Conservation (phyloP, 2,797 vertebrate genomes). For the Hydrolagus colliei region DNA sequence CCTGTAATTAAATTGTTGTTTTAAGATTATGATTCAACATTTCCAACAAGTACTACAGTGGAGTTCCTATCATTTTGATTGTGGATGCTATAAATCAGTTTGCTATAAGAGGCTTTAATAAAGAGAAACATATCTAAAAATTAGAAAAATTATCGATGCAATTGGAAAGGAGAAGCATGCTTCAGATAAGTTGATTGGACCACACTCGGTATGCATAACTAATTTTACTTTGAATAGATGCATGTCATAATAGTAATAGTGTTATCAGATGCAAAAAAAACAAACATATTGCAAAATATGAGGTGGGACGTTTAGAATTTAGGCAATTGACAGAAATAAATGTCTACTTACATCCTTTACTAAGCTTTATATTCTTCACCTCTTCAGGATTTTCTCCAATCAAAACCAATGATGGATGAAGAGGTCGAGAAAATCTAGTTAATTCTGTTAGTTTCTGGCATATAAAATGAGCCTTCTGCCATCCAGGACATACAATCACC, state of each 20-base stretch:
- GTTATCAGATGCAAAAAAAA: too few species aligned
- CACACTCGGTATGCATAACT: too few species aligned
- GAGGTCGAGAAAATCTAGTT: slow-evolving; percentile 38
- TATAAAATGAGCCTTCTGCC: slow-evolving; percentile 72
- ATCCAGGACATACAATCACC: slow-evolving; percentile 76
- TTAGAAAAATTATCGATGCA: too few species aligned
- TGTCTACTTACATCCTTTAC: slow-evolving; percentile 64
- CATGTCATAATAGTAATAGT: too few species aligned
- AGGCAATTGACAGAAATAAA: background rate
- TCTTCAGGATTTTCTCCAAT: slow-evolving; percentile 68
- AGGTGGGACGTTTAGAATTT: background rate
- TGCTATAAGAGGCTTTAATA: too few species aligned
- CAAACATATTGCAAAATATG: too few species aligned
- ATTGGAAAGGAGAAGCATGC: too few species aligned
- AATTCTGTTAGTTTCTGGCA: slow-evolving; percentile 61
- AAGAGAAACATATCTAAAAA: too few species aligned
- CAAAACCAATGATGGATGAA: slow-evolving; percentile 60
- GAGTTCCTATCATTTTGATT: too few species aligned
- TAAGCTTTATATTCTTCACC: slow-evolving; percentile 60
- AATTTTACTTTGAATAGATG: too few species aligned
- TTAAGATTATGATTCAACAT: background rate
- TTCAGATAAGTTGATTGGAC: too few species aligned
- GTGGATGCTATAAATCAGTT: too few species aligned
- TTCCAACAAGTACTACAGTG: background rate
- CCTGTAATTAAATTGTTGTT: slow-evolving; percentile 50